A percentile compares a stretch with the other conserved stretches of the same genome.
Evolutionary conservation across 2,888 invertebrate species (phyloP).

Genomic region (Rotaria socialis): DNA sequence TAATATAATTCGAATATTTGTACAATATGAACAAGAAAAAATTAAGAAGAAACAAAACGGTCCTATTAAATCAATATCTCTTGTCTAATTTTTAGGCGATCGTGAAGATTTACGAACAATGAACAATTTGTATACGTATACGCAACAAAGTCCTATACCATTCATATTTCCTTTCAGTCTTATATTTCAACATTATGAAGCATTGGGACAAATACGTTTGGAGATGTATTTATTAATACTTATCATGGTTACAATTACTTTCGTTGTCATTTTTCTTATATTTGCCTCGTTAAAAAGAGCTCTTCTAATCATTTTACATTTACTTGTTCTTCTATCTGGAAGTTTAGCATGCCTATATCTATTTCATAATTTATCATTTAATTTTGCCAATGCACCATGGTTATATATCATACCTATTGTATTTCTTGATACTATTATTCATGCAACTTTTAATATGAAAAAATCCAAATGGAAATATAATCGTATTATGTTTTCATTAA

Average conservation of each 20-base stretch:
- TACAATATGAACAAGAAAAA: too few species aligned
- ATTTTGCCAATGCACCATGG: neutral
- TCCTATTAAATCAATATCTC: too few species aligned
- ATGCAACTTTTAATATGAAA: neutral
- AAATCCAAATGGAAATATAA: constrained; percentile 26
- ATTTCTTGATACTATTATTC: neutral
- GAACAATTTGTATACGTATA: constrained; percentile 6
- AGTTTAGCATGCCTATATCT: constrained; percentile 8
- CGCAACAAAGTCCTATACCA: neutral
- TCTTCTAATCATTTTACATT: neutral
- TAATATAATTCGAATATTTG: too few species aligned
- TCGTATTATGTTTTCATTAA: constrained; percentile 1
- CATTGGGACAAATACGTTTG: neutral
- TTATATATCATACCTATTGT: neutral
- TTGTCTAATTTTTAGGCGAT: neutral
- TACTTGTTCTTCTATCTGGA: neutral
- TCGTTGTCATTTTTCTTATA: neutral
- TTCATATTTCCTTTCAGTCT: neutral
- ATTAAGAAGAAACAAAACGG: too few species aligned
- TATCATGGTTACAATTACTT: neutral
- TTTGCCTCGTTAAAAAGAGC: neutral
- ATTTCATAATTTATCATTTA: constrained; percentile 25
- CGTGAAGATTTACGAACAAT: neutral
- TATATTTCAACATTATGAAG: neutral
- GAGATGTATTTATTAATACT: neutral